Conservation (phyloP, 2,888 invertebrate genomes). For the Antitype chi region DNA sequence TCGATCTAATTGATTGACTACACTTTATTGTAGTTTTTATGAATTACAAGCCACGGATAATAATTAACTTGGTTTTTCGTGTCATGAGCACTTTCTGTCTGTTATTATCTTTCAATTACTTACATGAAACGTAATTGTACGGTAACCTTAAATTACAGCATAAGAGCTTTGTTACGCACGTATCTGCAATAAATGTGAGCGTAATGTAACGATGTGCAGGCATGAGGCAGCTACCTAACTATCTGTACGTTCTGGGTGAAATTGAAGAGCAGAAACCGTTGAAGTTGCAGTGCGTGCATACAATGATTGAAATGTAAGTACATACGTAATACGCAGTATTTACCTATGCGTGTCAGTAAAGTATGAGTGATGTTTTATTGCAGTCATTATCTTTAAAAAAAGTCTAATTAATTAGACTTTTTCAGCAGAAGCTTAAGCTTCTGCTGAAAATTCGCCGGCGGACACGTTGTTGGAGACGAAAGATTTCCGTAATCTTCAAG, state of each 20-base stretch:
- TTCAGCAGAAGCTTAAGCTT: no score
- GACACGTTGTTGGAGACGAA: background rate
- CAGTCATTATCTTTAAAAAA: background rate
- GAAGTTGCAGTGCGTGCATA: constrained; percentile 51
- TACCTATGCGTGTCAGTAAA: background rate
- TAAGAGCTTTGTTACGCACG: constrained; percentile 39
- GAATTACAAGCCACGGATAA: constrained; percentile 25
- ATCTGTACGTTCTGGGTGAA: constrained; percentile 44
- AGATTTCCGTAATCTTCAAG: background rate
- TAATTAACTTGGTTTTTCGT: constrained; percentile 46
- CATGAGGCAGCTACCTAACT: constrained; percentile 18
- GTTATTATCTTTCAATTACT: constrained; percentile 48
- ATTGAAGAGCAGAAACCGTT: constrained; percentile 58
- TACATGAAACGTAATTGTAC: constrained; percentile 44
- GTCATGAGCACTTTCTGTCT: constrained; percentile 60
- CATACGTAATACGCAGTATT: constrained; percentile 16
- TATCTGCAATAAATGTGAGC: constrained; percentile 33
- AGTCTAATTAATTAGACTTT: background rate
- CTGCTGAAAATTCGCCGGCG: background rate
- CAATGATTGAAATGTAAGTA: constrained; percentile 44
- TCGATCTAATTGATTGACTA: constrained; percentile 54
- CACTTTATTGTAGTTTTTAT: constrained; percentile 52
- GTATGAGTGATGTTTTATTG: background rate
- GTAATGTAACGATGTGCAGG: constrained; percentile 37
- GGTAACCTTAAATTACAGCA: constrained; percentile 51